Evolutionary conservation across 53 echinoderm and acorn worm species (phyloP), one percentile per base, ranked within the genome.

Genomic region (Paracentrotus lividus): DNA sequence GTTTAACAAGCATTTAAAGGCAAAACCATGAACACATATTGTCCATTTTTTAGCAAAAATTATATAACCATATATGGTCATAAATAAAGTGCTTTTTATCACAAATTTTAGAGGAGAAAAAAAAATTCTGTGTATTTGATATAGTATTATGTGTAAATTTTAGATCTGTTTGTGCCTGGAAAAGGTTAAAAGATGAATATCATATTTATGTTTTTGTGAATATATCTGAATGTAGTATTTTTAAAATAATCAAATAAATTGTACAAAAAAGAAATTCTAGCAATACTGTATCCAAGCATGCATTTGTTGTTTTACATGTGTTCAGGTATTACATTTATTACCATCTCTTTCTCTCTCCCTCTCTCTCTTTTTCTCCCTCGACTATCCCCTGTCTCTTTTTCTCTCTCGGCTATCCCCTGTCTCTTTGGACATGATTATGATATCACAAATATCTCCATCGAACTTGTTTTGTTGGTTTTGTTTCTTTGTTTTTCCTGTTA

Each of bases 231-330:
- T 81, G 44, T 49, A 81, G 12, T 47, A 45, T 45, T 81, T 81
- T 81, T 81, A 36, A 81, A 81, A 81, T 81, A 47, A 47, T n/a
- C 81, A n/a, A 81, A 81, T 81, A 81, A 81, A 81, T 81, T 81
- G 44, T 47, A 81, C 47, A 27, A 24, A 81, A 81, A 77, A n/a
- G n/a, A n/a, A 81, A 40, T 16, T 5, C 76, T 76, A 36, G 42
- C 15, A 69, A 69, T 81, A 14, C 26, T 26, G 18, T 26, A 36
- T 36, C 38, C 16, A 2, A 36, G n/a, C n/a, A n/a, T 38, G 13
- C 14, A 18, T 36, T 72, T 36, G 10, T 40, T 21, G 38, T 42
- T 42, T 64, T 29, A 64, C 27, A n/a, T 64, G 64, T 29, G 64
- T 64, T 64, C 9, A 10, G 26, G 31, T 21, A 23, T 21, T 59